Conservation (phyloP, 2,797 vertebrate species). For the Sciurus carolinensis region DNA sequence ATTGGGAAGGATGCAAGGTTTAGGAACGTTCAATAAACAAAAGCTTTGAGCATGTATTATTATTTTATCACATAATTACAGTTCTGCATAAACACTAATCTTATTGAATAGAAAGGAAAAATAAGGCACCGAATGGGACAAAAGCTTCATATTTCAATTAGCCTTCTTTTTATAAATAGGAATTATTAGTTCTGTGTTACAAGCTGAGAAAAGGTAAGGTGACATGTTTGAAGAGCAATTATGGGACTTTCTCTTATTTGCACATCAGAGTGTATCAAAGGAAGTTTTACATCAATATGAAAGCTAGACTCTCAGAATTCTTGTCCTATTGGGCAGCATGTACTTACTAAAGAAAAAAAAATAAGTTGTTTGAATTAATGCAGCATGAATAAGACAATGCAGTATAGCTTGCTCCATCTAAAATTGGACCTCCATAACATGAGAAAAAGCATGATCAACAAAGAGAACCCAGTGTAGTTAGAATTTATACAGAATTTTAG, state of each 20-base stretch:
- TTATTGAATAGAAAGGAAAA: background rate
- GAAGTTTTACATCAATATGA: conserved; percentile 53
- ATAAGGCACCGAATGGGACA: background rate
- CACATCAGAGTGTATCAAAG: conserved; percentile 66
- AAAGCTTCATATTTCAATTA: background rate
- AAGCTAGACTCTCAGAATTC: background rate
- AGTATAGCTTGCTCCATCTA: background rate
- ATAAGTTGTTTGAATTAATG: background rate
- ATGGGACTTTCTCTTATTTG: conserved; percentile 73
- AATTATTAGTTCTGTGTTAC: conserved; percentile 59
- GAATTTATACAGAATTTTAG: background rate
- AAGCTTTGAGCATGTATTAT: background rate
- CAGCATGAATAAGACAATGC: background rate
- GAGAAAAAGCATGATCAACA: background rate
- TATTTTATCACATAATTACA: background rate
- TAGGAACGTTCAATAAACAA: background rate
- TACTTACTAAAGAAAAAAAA: background rate
- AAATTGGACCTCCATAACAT: background rate
- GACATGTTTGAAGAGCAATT: conserved; percentile 45
- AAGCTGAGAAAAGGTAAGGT: conserved; percentile 47
- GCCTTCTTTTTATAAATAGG: conserved; percentile 58
- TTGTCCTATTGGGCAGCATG: background rate
- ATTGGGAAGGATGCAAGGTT: conserved; percentile 1
- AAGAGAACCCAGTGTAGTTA: background rate
- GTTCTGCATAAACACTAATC: background rate